A percentile compares a stretch with the other conserved stretches of the same genome.
phyloP scores from a whole-genome alignment of 2,113 vertebrate species.

The Leucopternis melanops region DNA sequence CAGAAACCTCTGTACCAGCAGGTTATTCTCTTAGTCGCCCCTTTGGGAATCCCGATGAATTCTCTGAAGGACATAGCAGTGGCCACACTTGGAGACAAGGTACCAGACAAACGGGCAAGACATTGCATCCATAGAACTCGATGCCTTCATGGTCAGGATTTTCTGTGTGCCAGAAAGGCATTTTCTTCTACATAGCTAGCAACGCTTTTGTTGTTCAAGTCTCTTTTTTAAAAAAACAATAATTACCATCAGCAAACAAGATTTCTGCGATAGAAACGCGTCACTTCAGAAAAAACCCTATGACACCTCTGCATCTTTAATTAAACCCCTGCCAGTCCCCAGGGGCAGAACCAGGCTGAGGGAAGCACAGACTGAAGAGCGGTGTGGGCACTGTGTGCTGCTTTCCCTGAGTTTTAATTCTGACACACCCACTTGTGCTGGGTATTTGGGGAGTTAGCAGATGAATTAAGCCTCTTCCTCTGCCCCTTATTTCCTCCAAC shows the following conservation, averaged over 20 bases:
- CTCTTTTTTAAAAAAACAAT: not conserved
- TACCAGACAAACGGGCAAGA: not conserved
- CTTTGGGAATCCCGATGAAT: not conserved
- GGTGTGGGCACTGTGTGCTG: not conserved
- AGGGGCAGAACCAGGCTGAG: not conserved
- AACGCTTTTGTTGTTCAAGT: slow-evolving; percentile 17
- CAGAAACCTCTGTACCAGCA: not conserved
- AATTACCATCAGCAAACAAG: slow-evolving; percentile 57
- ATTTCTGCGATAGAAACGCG: slow-evolving; percentile 36
- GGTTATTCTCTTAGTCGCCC: not conserved
- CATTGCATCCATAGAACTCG: not conserved
- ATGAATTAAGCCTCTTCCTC: no score
- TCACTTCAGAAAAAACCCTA: slow-evolving; percentile 35
- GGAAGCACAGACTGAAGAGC: not conserved
- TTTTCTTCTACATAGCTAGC: slow-evolving; percentile 14
- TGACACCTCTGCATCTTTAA: slow-evolving; percentile 50
- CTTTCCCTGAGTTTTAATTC: no score
- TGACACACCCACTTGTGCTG: no score
- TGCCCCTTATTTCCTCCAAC: not conserved
- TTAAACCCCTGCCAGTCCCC: slow-evolving; percentile 39
- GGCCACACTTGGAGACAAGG: not conserved
- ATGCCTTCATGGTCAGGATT: not conserved
- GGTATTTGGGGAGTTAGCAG: no score
- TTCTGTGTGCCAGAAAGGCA: slow-evolving; percentile 2
- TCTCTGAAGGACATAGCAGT: not conserved